A percentile compares a stretch with the other conserved stretches of the same genome.
Evolutionary conservation across 2,797 vertebrate genomes (phyloP).

Genomic region (Neosalanx taihuensis): DNA sequence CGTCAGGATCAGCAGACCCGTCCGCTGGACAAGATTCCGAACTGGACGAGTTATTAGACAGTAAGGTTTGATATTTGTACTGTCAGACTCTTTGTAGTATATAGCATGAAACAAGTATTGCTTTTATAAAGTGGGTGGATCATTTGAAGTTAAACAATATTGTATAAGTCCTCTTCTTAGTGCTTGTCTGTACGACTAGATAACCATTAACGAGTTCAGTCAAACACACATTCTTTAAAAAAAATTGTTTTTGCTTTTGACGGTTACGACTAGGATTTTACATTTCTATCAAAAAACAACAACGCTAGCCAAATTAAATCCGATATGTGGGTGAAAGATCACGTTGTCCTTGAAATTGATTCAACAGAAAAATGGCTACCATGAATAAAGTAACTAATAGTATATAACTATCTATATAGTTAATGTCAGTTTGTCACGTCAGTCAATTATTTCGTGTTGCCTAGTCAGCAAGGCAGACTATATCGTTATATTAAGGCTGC

Average conservation of each 20-base stretch:
- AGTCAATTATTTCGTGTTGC: too few species aligned
- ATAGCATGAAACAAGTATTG: background rate
- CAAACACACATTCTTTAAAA: background rate
- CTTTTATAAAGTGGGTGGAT: background rate
- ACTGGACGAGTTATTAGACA: slow-evolving; percentile 79
- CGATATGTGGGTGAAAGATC: background rate
- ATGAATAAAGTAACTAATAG: background rate
- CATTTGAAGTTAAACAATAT: background rate
- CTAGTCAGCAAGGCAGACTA: too few species aligned
- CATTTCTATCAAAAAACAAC: background rate
- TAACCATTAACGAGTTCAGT: background rate
- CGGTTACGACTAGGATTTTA: background rate
- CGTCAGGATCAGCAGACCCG: slow-evolving; percentile 58
- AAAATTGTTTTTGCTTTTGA: background rate
- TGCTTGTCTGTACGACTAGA: background rate
- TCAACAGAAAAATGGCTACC: background rate
- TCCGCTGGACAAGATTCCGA: slow-evolving; percentile 65
- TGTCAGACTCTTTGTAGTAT: rapidly evolving
- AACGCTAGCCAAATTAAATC: background rate
- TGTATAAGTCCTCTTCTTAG: background rate
- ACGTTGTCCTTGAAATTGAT: background rate
- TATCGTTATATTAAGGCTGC: too few species aligned
- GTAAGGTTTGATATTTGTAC: slow-evolving; percentile 57
- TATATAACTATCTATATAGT: too few species aligned
- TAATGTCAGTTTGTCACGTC: too few species aligned